Conservation (phyloP, 1,140 invertebrate species). For the Tribolium madens region DNA sequence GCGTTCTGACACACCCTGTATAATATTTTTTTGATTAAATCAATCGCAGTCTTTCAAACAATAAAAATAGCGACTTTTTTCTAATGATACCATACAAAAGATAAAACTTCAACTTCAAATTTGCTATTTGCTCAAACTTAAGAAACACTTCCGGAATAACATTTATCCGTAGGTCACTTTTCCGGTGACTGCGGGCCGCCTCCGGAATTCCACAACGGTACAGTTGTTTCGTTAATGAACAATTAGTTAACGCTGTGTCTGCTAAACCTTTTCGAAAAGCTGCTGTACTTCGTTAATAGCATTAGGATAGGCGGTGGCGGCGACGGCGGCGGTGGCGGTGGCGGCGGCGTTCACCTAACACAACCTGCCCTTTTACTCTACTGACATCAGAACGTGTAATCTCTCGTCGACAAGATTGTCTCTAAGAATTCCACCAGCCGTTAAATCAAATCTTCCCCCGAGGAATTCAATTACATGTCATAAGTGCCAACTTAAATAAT, state of each 20-base stretch:
- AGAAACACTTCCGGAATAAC: too few relatives aligned
- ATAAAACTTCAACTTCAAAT: too few relatives aligned
- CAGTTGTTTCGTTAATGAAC: slow-evolving; percentile 26
- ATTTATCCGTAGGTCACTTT: background rate
- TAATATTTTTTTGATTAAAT: too few relatives aligned
- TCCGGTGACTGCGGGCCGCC: background rate
- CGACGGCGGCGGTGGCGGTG: too few relatives aligned
- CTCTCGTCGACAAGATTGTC: slow-evolving; percentile 19
- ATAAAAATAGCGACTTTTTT: too few relatives aligned
- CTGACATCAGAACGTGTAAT: slow-evolving; percentile 33
- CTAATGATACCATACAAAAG: too few relatives aligned
- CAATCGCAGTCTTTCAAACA: too few relatives aligned
- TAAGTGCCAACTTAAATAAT: slow-evolving; percentile 24
- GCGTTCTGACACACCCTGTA: too few relatives aligned
- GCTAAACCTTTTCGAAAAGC: slow-evolving; percentile 11
- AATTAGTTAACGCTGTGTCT: slow-evolving; percentile 25
- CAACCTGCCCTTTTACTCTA: slow-evolving; percentile 18
- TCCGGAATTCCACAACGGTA: background rate
- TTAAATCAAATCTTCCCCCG: slow-evolving; percentile 22
- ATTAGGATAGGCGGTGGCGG: slow-evolving; percentile 13
- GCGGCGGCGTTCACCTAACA: background rate
- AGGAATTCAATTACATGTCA: slow-evolving; percentile 24
- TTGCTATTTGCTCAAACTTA: too few relatives aligned
- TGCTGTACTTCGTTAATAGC: slow-evolving; percentile 30
- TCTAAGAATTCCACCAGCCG: slow-evolving; percentile 15